Percentiles rank a stretch among this genome's conserved stretches.
These are phyloP conservation scores for Myotis daubentonii DNA, from an alignment of 2,797 vertebrate genomes.

Conservation along the genomic window DNA sequence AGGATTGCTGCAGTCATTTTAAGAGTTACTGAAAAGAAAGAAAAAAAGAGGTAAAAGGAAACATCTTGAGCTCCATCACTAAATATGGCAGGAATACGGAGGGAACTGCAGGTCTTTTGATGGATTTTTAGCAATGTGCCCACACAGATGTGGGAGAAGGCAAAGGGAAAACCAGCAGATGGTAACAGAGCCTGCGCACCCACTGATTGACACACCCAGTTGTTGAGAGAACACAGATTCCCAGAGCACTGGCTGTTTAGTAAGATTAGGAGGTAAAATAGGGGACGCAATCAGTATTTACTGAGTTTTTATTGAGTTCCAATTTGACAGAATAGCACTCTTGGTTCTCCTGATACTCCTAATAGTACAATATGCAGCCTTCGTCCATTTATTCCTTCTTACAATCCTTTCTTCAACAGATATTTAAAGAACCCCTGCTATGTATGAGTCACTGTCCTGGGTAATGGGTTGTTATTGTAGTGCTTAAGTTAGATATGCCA, in stretches of 20 bases:
- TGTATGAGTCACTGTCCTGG: neutral
- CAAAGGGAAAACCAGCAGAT: neutral
- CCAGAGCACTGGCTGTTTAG: neutral
- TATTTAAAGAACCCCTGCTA: neutral
- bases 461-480: neutral
- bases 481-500: neutral
- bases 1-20: neutral
- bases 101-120: neutral
- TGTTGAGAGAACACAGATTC: neutral
- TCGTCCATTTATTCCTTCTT: neutral
- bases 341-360: neutral
- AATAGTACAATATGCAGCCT: neutral
- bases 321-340: neutral
- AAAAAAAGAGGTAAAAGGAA: neutral
- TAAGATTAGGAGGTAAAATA: neutral
- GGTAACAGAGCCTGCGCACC: neutral
- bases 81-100: neutral
- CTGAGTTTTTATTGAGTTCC: conserved; percentile 34
- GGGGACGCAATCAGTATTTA: neutral
- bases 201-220: neutral
- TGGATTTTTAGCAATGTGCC: neutral
- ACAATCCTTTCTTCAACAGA: neutral
- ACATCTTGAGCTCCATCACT: neutral
- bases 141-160: neutral
- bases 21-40: neutral